Conservation (phyloP, 1,140 invertebrate species). For the Macrostomum lignano region DNA sequence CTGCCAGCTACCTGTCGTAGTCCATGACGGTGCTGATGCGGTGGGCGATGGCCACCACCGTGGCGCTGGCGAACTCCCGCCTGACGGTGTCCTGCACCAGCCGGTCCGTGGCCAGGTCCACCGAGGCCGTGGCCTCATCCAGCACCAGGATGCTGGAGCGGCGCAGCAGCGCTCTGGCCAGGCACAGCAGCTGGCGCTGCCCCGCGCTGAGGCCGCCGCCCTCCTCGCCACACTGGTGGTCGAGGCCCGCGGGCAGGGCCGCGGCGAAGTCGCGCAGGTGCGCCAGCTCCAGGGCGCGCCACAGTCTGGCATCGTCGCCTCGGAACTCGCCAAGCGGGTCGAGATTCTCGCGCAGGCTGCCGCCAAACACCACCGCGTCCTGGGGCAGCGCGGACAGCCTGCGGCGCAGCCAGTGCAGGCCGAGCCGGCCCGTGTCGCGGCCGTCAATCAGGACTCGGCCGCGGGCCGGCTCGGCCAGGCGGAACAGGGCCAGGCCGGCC, state of each 20-base stretch:
- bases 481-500: conserved; percentile 31
- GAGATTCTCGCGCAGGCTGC: conserved; percentile 20
- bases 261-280: background rate
- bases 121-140: conserved; percentile 69
- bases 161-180: conserved; percentile 23
- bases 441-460: conserved; percentile 69
- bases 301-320: conserved; percentile 11
- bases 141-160: conserved; percentile 32
- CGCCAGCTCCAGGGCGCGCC: conserved; percentile 11
- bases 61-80: too few species aligned
- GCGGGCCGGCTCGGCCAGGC: conserved; percentile 34
- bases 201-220: conserved; percentile 14
- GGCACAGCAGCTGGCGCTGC: conserved; percentile 27
- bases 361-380: conserved; percentile 26
- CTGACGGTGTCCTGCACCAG: too few species aligned
- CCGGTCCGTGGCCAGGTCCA: conserved; percentile 34
- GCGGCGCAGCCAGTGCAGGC: conserved; percentile 56
- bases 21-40: too few species aligned
- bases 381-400: conserved; percentile 66
- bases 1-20: conserved; percentile 28
- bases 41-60: too few species aligned
- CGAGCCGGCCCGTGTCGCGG: conserved; percentile 51
- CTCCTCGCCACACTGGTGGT: background rate
- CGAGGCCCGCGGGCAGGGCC: background rate
- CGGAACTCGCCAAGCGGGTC: conserved; percentile 14